Percentiles rank a stretch among this genome's conserved stretches.
Evolutionary conservation across 2,888 invertebrate genomes (phyloP).

Genomic region (Ophion ventricosus): DNA sequence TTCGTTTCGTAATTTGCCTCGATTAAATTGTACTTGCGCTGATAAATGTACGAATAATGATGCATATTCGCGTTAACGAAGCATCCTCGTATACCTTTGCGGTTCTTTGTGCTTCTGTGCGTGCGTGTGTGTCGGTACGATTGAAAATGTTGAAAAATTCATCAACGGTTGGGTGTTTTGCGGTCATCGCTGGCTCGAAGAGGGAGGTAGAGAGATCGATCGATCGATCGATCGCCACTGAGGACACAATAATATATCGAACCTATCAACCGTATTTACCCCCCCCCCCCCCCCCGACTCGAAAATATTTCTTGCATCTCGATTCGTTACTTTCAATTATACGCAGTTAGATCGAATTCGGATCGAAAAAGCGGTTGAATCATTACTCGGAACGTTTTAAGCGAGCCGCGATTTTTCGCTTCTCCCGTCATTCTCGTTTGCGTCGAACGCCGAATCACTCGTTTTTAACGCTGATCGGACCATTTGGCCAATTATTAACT

Average conservation of each 20-base stretch:
- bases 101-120: neutral
- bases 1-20: too few species aligned
- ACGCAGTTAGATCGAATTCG: too few species aligned
- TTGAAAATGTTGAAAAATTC: conserved; percentile 51
- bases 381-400: neutral
- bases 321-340: neutral
- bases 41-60: too few species aligned
- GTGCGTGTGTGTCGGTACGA: neutral
- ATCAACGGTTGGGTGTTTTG: conserved; percentile 62
- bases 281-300: conserved; percentile 29
- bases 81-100: neutral
- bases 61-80: neutral
- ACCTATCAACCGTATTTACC: conserved; percentile 24
- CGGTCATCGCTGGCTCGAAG: conserved; percentile 44
- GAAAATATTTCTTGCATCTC: conserved; percentile 2
- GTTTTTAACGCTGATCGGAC: too few species aligned
- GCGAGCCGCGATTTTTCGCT: too few species aligned
- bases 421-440: too few species aligned
- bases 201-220: conserved; percentile 4
- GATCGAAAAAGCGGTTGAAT: neutral
- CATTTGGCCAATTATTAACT: too few species aligned
- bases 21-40: too few species aligned
- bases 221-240: conserved; percentile 37
- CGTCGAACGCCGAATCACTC: too few species aligned
- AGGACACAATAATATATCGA: conserved; percentile 62